phyloP scores from a whole-genome alignment of 2,113 vertebrate species.

The Percina caprodes region DNA sequence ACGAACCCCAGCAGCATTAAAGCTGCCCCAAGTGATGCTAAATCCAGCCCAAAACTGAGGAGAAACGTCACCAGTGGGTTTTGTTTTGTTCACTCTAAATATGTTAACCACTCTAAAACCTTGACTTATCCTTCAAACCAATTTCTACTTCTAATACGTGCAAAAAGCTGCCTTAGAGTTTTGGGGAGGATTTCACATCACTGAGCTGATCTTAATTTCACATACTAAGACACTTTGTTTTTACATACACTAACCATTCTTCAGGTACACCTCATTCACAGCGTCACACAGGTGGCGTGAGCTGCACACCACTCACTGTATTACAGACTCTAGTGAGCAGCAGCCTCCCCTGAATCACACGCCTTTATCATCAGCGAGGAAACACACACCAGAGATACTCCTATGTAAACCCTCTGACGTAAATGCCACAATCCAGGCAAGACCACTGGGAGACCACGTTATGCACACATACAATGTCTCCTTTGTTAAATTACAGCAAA shows the following conservation, averaged over 20 bases:
- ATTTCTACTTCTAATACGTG: background rate
- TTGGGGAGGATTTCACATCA: conserved; percentile 29
- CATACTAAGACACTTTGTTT: conserved; percentile 44
- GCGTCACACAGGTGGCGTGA: background rate
- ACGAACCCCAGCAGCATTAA: conserved; percentile 11
- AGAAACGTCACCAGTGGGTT: background rate
- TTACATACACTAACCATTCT: conserved; percentile 40
- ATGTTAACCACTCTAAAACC: background rate
- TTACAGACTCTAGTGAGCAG: background rate
- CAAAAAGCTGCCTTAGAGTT: background rate
- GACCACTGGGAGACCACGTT: background rate
- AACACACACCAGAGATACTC: background rate
- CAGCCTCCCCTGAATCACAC: background rate
- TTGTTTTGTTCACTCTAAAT: background rate
- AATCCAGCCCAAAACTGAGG: conserved; percentile 21
- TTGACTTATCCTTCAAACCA: background rate
- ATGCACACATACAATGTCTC: conserved; percentile 1
- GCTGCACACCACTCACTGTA: background rate
- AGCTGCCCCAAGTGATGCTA: conserved; percentile 16
- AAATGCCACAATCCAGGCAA: background rate
- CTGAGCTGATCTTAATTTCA: conserved; percentile 21
- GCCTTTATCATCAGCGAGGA: background rate
- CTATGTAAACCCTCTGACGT: background rate
- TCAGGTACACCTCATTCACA: conserved; percentile 17
- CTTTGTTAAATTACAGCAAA: conserved; percentile 37